Conservation (phyloP, 2,113 vertebrate genomes). For the Scatophagus argus region DNA sequence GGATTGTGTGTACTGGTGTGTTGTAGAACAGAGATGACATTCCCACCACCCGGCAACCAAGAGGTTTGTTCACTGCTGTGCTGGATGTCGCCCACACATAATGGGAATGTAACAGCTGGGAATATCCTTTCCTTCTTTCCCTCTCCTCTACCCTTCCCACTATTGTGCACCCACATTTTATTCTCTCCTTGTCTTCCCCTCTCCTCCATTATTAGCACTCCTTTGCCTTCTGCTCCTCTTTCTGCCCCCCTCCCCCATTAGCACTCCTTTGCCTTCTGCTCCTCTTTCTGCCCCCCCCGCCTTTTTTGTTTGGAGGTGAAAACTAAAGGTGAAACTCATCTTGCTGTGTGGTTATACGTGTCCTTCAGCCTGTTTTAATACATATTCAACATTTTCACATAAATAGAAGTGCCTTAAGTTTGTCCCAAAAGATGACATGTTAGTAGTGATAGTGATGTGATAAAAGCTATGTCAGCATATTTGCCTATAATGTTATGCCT, state of each 20-base stretch:
- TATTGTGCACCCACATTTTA: background rate
- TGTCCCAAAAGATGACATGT: background rate
- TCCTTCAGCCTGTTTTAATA: background rate
- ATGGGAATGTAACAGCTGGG: conserved; percentile 24
- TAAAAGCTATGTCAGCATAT: background rate
- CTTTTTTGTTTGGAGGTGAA: no score
- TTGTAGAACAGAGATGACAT: conserved; percentile 28
- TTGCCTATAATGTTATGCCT: no score
- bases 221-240: background rate
- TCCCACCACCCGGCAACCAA: conserved; percentile 14
- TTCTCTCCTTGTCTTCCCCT: background rate
- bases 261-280: background rate
- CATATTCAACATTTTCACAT: background rate
- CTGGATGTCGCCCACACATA: conserved; percentile 14
- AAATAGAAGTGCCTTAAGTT: background rate
- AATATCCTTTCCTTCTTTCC: background rate
- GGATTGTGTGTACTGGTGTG: conserved; percentile 22
- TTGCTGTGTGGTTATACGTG: background rate
- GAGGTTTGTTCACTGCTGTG: background rate
- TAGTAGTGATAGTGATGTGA: background rate
- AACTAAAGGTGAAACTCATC: background rate
- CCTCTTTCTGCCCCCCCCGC: no score
- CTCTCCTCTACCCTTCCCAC: background rate
- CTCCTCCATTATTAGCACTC: background rate
- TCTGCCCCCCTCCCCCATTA: conserved; percentile 6